Evolutionary conservation across 2,113 vertebrate genomes (phyloP).

Genomic region (Nannospalax galili): DNA sequence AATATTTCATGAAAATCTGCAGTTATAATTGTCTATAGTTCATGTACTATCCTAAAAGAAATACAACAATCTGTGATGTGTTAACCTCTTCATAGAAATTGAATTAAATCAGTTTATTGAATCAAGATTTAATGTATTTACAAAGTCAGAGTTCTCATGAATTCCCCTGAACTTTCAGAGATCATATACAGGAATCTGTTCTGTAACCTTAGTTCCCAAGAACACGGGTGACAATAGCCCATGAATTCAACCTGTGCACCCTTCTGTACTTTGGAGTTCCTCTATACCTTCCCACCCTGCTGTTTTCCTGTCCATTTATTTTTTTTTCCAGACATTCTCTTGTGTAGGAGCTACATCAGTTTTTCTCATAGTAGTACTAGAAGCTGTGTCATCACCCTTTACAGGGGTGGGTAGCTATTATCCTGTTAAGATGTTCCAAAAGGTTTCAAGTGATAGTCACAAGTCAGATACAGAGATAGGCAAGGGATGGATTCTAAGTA

Average conservation of each 20-base stretch:
- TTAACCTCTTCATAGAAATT: constrained; percentile 59
- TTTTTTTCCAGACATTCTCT: not conserved
- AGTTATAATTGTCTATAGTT: constrained; percentile 60
- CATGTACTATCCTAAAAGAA: constrained; percentile 38
- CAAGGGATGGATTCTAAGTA: too few relatives aligned
- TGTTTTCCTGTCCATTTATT: not conserved
- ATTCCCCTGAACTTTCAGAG: not conserved
- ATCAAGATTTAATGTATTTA: constrained; percentile 6
- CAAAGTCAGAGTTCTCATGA: constrained; percentile 49
- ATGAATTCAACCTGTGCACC: not conserved
- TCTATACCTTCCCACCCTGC: not conserved
- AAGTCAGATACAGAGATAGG: too few relatives aligned
- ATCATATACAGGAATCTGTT: not conserved
- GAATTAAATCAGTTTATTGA: not conserved
- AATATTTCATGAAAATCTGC: constrained; percentile 73
- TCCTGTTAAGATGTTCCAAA: too few relatives aligned
- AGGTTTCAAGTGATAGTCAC: too few relatives aligned
- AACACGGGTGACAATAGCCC: not conserved
- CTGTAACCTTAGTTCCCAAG: not conserved
- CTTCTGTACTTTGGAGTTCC: not conserved
- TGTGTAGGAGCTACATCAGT: not conserved
- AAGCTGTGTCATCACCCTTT: not conserved
- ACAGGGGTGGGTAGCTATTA: too few relatives aligned
- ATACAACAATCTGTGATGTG: constrained; percentile 24
- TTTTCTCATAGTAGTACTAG: not conserved